Conservation (phyloP, 2,797 vertebrate species). For the Tokudaia muenninki region DNA sequence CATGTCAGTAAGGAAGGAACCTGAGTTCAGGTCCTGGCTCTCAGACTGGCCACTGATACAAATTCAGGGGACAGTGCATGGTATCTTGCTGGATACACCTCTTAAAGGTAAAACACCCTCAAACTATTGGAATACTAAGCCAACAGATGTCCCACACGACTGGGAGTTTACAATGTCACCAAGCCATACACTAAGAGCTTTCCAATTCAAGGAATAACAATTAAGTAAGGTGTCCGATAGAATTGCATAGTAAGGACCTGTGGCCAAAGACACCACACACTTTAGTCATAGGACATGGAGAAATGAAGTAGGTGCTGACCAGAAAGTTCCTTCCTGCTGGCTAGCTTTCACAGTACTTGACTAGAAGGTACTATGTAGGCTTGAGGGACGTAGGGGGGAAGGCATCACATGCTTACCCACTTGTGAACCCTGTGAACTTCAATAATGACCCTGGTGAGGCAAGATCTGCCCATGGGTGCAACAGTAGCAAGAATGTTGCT, state of each 20-base stretch:
- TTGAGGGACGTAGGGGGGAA: rapidly evolving
- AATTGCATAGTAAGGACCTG: not conserved
- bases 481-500: not conserved
- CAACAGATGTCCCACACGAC: not conserved
- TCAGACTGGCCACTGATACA: not conserved
- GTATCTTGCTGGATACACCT: not conserved
- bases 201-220: not conserved
- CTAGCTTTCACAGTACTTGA: not conserved
- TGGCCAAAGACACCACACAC: not conserved
- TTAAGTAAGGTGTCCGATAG: not conserved
- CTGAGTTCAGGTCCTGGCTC: not conserved
- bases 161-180: not conserved
- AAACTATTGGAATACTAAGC: not conserved
- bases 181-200: rapidly evolving
- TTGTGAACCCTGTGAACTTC: not conserved
- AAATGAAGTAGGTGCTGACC: not conserved
- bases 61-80: rapidly evolving
- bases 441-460: not conserved
- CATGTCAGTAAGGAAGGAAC: rapidly evolving
- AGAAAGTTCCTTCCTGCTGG: not conserved
- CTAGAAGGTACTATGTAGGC: not conserved
- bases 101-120: not conserved
- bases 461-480: not conserved
- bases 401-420: not conserved
- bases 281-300: not conserved